Evolutionary conservation across 2,113 vertebrate species (phyloP), one percentile per base, ranked within the genome.

Genomic region (Podilymbus podiceps): DNA sequence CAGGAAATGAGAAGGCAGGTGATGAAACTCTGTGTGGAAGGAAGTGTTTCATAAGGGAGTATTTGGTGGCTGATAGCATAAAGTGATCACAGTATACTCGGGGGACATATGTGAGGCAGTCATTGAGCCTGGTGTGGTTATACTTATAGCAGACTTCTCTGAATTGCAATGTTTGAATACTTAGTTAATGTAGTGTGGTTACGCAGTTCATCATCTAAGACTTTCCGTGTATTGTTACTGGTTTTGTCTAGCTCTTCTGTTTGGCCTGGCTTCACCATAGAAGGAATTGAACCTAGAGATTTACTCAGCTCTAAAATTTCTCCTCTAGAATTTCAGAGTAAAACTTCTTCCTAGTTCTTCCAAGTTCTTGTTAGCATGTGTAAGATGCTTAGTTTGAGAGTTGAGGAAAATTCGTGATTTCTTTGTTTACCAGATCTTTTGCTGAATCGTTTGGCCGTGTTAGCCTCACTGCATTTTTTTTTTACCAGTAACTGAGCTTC

Each of bases 1-100:
- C 40, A 77, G 82, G 92, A 96, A 94, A 60, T 64, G 60, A 93
- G 76, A 71, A 75, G 76, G 85, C 85, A 93, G 76, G 64, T 96
- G 92, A 72, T 95, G 95, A 96, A 96, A 95, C 30, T 77, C 2
- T 1, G 17, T 12, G 44, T 83, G 90, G 75, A 93, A 93, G 90
- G 93, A 96, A 94, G 52, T 38, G 33, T 93, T 96, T 95, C 73
- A 19, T 69, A 83, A 79, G 75, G 25, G 59, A 86, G 40, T 60
- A 40, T 88, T 50, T 93, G 64, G 23, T 86, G 50, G 5, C 47
- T 63, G 83, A 44, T 76, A 55, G 64, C 23, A 40, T 47, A 38
- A 44, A 58, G 49, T 74, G 52, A 38, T 79, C 40, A 33, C 35
- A 58, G 15, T 66, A 11, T 77, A 15, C 17, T 14, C 6, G 3